These are phyloP conservation scores for Tachyglossus aculeatus DNA, from an alignment of 2,797 vertebrate species.

Conservation along the genomic window DNA sequence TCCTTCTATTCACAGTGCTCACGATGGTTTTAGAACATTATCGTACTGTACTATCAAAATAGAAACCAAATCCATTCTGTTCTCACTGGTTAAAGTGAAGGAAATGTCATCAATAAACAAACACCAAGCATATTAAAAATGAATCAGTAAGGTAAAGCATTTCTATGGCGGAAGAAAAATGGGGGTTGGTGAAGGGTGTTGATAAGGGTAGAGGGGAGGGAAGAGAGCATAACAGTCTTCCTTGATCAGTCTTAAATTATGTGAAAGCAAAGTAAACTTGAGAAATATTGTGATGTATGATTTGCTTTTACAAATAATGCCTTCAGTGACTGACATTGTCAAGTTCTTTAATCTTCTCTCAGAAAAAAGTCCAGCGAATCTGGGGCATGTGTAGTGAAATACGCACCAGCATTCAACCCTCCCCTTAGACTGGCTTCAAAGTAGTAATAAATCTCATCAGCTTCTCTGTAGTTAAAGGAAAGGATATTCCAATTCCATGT, in stretches of 20 bases:
- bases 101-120: conserved; percentile 27
- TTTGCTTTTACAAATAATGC: conserved; percentile 18
- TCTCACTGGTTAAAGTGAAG: conserved; percentile 12
- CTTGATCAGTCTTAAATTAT: conserved; percentile 23
- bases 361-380: background rate
- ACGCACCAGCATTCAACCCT: conserved; percentile 1
- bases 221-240: background rate
- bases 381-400: background rate
- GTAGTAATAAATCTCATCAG: conserved; percentile 29
- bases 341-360: background rate
- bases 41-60: conserved; percentile 1
- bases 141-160: background rate
- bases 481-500: conserved; percentile 43
- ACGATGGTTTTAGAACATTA: background rate
- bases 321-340: background rate
- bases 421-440: conserved; percentile 15
- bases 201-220: too few relatives aligned
- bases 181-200: background rate
- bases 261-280: background rate
- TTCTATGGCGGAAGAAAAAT: conserved; percentile 37
- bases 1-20: too few relatives aligned
- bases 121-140: background rate
- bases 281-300: background rate
- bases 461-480: conserved; percentile 12
- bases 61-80: background rate